Evolutionary conservation across 2,888 invertebrate species (phyloP).

Genomic region (Latheticus oryzae): DNA sequence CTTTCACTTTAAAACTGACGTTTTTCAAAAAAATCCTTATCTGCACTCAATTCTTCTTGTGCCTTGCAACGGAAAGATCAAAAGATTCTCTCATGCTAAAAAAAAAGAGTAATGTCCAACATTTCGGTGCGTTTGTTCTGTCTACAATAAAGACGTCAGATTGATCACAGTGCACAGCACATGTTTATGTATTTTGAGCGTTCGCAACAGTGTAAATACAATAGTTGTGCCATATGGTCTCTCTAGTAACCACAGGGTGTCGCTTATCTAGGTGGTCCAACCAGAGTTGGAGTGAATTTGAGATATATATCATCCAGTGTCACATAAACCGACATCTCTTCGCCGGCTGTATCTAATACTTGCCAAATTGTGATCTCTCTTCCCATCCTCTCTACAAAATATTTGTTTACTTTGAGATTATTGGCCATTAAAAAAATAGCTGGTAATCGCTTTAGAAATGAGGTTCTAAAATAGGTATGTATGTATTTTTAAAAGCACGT

Average conservation of each 20-base stretch:
- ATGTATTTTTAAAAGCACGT: slow-evolving; percentile 45
- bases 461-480: slow-evolving; percentile 42
- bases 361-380: slow-evolving; percentile 39
- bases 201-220: slow-evolving; percentile 45
- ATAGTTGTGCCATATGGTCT: slow-evolving; percentile 44
- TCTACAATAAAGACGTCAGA: slow-evolving; percentile 26
- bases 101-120: too few relatives aligned
- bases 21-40: too few relatives aligned
- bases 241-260: slow-evolving; percentile 43
- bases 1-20: too few relatives aligned
- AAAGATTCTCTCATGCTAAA: too few relatives aligned
- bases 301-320: slow-evolving; percentile 43
- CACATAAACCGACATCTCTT: slow-evolving; percentile 41
- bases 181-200: slow-evolving; percentile 37
- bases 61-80: too few relatives aligned
- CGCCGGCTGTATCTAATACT: slow-evolving; percentile 17
- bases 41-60: too few relatives aligned
- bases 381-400: slow-evolving; percentile 24
- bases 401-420: slow-evolving; percentile 23
- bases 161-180: slow-evolving; percentile 6
- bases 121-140: slow-evolving; percentile 16
- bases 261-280: slow-evolving; percentile 47
- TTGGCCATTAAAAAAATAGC: slow-evolving; percentile 31
- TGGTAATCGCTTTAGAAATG: slow-evolving; percentile 28
- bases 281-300: slow-evolving; percentile 36